Evolutionary conservation across 1,140 invertebrate genomes (phyloP).

Genomic region (Aphelinus certus): DNA sequence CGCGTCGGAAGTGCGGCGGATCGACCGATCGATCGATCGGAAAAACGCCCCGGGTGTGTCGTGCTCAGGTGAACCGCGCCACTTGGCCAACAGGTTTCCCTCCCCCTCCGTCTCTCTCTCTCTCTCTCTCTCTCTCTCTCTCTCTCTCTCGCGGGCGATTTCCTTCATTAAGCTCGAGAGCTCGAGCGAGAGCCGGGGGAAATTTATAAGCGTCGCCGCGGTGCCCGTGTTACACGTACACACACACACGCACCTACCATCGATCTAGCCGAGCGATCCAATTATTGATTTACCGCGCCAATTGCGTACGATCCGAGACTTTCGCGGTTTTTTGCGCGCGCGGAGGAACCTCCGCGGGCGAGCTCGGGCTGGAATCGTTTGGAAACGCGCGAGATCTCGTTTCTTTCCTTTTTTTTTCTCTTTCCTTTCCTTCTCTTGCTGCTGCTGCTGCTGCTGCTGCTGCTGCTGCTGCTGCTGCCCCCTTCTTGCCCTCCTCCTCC

Average conservation of each 20-base stretch:
- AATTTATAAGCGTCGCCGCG: conserved; percentile 32
- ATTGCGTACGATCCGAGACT: conserved; percentile 26
- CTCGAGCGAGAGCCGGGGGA: conserved; percentile 6
- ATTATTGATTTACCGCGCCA: conserved; percentile 41
- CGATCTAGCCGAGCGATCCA: conserved; percentile 36
- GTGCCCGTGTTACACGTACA: no score
- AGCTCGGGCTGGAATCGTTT: conserved; percentile 15
- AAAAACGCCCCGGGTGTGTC: no score
- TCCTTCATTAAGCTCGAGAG: conserved; percentile 20
- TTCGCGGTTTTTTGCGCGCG: conserved; percentile 31
- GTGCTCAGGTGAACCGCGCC: no score
- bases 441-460: not conserved
- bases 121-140: not conserved
- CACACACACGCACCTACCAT: not conserved
- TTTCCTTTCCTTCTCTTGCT: not conserved
- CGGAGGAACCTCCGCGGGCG: conserved; percentile 22
- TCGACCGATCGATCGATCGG: no score
- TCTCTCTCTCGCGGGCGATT: conserved; percentile 27
- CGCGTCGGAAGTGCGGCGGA: no score
- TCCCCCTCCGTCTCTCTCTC: not conserved
- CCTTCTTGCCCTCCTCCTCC: not conserved
- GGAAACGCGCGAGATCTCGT: conserved; percentile 31
- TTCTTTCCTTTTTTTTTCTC: conserved; percentile 17
- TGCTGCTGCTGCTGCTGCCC: not conserved
- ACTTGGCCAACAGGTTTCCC: not conserved